Percentiles rank a stretch among this genome's conserved stretches.
Evolutionary conservation across 2,888 invertebrate species (phyloP).

Genomic region (Athetis lepigone): DNA sequence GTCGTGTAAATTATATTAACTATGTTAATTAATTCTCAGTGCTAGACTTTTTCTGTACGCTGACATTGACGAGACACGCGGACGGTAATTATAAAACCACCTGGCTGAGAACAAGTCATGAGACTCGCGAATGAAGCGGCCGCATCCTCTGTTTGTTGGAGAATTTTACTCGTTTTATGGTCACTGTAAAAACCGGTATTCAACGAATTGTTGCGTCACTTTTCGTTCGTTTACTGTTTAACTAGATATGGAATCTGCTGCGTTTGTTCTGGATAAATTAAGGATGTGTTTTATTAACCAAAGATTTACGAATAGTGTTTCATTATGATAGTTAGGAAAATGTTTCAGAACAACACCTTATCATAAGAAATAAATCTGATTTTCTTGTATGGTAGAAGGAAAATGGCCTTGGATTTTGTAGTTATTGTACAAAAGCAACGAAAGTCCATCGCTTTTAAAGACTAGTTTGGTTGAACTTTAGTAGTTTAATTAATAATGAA

Average conservation of each 20-base stretch:
- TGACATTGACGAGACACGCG: slow-evolving; percentile 72
- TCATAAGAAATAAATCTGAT: too few relatives aligned
- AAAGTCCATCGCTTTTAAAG: neutral
- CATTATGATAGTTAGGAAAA: too few relatives aligned
- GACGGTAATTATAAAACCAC: slow-evolving; percentile 70
- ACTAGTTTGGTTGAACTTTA: neutral
- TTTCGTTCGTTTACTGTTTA: slow-evolving; percentile 24
- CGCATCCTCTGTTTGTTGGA: slow-evolving; percentile 58
- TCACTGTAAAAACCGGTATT: slow-evolving; percentile 20
- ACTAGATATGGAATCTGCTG: slow-evolving; percentile 15
- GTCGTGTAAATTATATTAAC: slow-evolving; percentile 55
- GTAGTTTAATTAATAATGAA: slow-evolving; percentile 18
- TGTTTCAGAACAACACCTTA: too few relatives aligned
- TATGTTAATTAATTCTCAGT: slow-evolving; percentile 62
- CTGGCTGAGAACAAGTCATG: slow-evolving; percentile 63
- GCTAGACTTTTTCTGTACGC: slow-evolving; percentile 69
- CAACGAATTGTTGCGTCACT: slow-evolving; percentile 29
- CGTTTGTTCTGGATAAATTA: slow-evolving; percentile 11
- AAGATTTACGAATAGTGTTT: too few relatives aligned
- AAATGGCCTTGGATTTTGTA: too few relatives aligned
- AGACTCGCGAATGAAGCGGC: slow-evolving; percentile 62
- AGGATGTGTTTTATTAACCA: neutral
- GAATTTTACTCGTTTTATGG: slow-evolving; percentile 54
- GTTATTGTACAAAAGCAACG: neutral
- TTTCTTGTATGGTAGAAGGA: neutral